Base-by-base conservation (phyloP, 2,888 invertebrate genomes). In the Archips crataeganus region DNA sequence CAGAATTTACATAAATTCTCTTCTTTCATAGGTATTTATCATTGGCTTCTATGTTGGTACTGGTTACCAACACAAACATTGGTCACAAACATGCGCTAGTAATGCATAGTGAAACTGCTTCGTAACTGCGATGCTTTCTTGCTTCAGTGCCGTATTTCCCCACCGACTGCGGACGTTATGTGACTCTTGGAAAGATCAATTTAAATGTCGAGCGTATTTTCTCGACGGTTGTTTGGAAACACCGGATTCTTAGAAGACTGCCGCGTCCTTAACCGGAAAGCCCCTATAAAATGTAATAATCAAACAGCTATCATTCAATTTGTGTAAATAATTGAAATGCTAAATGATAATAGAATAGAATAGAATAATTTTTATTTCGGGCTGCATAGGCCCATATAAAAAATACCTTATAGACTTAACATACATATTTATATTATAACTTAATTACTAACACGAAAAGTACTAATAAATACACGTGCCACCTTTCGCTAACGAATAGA, bases 1-100 rank as follows among this genome's bases (percentile, higher is more conserved):
- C 51, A 36, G 60, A 36, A 74, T 74, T 74, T 65, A 70, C 74
- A 74, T 74, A 59, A 69, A 69, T 69, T 36, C 67, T 62, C 42
- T 51, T 49, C 36, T 34, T 9, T 74, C 15, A 36, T 39, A 59
- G 64, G 47, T 59, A 61, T 63, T 69, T 69, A 64, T 74, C 45
- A 45, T 51, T 54, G 15, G 34, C 49, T 42, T 32, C 42, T 11
- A 49, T 49, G 54, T 72, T 72, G 51, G 23, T 23, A 23, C 23
- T 23, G 23, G 71, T 47, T n/a, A 34, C 61, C 42, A 15, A 65
- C 65, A 8, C 51, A 13, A 23, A 51, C 59, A 32, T 59, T 68
- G 47, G 63, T 23, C 62, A 47, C 61, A 60, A 54, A 34, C 23
- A 45, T 32, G 6, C 65, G 65, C 65, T 13, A 62, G 67, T 60